phyloP scores from a whole-genome alignment of 2,797 vertebrate species.

The Sandelia bainsii region DNA sequence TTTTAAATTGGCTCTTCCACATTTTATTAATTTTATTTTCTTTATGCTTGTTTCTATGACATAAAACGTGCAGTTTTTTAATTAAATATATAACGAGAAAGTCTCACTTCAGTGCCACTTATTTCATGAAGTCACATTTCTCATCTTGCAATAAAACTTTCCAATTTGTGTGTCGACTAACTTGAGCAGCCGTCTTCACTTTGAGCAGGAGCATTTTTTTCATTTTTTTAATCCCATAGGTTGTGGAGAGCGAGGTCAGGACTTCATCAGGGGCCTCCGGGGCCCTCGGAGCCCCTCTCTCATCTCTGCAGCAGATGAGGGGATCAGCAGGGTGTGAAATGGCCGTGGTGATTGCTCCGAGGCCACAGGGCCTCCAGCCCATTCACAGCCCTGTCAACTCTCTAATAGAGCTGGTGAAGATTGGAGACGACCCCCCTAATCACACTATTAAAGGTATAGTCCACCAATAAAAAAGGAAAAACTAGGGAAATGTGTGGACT shows the following conservation, averaged over 20 bases:
- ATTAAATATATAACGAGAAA: no score
- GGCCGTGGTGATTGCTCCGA: conserved; percentile 73
- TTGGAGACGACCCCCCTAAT: conserved; percentile 49
- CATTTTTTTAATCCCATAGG: conserved; percentile 43
- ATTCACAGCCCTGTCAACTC: conserved; percentile 74
- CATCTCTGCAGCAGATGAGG: conserved; percentile 68
- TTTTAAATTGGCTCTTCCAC: no score
- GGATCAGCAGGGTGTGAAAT: conserved; percentile 81
- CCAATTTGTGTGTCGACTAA: conserved; percentile 39
- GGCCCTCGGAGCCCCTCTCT: conserved; percentile 47
- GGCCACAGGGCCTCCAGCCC: conserved; percentile 67
- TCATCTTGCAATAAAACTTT: conserved; percentile 56
- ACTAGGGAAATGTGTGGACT: neutral
- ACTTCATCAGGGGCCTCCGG: conserved; percentile 64
- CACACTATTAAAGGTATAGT: conserved; percentile 46
- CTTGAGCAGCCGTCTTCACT: conserved; percentile 34
- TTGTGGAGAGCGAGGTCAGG: conserved; percentile 60
- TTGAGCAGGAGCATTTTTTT: conserved; percentile 35
- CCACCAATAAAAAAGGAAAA: conserved; percentile 10
- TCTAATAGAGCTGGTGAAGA: conserved; percentile 68
- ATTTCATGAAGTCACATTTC: conserved; percentile 20
- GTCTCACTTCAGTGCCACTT: conserved; percentile 14
- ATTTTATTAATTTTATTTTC: no score
- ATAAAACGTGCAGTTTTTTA: no score
- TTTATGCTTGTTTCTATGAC: no score